These are phyloP conservation scores for Caenorhabditis sp. DNA, from an alignment of 2,888 invertebrate genomes.

Conservation along the genomic window DNA sequence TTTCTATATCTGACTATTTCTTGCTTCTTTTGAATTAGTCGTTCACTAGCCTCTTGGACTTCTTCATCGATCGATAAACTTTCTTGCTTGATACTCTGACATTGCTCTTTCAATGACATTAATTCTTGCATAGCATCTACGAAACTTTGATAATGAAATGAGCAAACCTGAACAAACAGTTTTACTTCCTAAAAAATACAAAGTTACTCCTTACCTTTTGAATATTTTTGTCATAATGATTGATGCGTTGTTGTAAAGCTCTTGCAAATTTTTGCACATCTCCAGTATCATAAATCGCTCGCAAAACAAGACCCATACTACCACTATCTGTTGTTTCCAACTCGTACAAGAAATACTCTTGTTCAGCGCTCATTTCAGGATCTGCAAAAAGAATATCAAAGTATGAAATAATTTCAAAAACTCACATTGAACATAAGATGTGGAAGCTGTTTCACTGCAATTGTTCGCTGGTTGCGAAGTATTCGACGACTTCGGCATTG, in stretches of 20 bases:
- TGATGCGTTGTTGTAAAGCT: constrained; percentile 87
- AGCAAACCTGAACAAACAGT: constrained; percentile 80
- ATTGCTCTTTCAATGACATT: constrained; percentile 82
- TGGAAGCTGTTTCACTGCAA: constrained; percentile 62
- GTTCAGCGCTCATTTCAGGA: constrained; percentile 70
- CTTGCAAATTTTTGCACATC: constrained; percentile 82
- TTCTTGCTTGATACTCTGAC: constrained; percentile 72
- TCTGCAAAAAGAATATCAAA: constrained; percentile 42
- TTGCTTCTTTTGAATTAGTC: constrained; percentile 80
- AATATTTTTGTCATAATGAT: constrained; percentile 95
- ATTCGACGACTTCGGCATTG: constrained; percentile 40
- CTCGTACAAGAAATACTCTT: constrained; percentile 73
- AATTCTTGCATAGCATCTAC: constrained; percentile 96
- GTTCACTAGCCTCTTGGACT: constrained; percentile 73
- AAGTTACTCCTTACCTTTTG: constrained; percentile 79
- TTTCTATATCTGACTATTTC: constrained; percentile 74
- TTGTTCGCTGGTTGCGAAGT: constrained; percentile 32
- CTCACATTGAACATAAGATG: constrained; percentile 58
- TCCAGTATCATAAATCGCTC: constrained; percentile 89
- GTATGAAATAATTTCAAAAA: too few relatives aligned
- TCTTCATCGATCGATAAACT: constrained; percentile 74
- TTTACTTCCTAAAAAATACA: background rate
- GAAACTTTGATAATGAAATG: constrained; percentile 97
- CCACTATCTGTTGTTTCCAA: constrained; percentile 72
- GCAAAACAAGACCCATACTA: constrained; percentile 72